Conservation (phyloP, 2,113 vertebrate genomes). For the Xiphorhynchus elegans region DNA sequence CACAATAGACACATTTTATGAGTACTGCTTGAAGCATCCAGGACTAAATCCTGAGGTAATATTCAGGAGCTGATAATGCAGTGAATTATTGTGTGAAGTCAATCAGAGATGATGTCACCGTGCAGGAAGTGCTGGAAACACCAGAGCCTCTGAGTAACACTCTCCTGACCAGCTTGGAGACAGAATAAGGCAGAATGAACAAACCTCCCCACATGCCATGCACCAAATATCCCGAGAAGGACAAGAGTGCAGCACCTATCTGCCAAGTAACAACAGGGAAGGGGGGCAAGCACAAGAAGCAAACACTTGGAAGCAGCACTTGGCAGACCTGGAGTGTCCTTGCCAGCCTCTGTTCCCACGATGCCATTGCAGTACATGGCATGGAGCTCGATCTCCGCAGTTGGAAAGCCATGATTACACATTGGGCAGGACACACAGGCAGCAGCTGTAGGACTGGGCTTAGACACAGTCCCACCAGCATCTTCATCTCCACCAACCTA, state of each 20-base stretch:
- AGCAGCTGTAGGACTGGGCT: slow-evolving; percentile 2
- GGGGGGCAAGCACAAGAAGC: not conserved
- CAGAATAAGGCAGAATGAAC: not conserved
- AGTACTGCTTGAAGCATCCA: not conserved
- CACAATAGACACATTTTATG: not conserved
- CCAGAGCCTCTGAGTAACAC: not conserved
- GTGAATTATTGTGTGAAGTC: not conserved
- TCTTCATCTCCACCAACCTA: slow-evolving; percentile 66
- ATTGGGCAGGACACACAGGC: slow-evolving; percentile 81
- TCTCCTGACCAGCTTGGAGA: not conserved
- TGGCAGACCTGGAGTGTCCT: slow-evolving; percentile 49
- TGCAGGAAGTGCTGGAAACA: not conserved
- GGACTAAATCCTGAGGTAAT: not conserved
- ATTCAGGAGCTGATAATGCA: not conserved
- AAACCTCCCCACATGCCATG: not conserved
- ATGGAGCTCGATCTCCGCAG: slow-evolving; percentile 82
- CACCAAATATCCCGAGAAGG: not conserved
- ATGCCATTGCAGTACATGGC: slow-evolving; percentile 88
- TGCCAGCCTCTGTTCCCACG: slow-evolving; percentile 7
- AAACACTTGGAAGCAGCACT: not conserved
- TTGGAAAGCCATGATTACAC: slow-evolving; percentile 81
- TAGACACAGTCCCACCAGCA: not conserved
- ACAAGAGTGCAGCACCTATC: not conserved
- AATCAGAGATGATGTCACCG: not conserved
- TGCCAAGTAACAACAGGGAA: not conserved